A percentile compares a stretch with the other conserved stretches of the same genome.
phyloP scores from a whole-genome alignment of 1,140 invertebrate genomes.

The Agrypnia vestita region DNA sequence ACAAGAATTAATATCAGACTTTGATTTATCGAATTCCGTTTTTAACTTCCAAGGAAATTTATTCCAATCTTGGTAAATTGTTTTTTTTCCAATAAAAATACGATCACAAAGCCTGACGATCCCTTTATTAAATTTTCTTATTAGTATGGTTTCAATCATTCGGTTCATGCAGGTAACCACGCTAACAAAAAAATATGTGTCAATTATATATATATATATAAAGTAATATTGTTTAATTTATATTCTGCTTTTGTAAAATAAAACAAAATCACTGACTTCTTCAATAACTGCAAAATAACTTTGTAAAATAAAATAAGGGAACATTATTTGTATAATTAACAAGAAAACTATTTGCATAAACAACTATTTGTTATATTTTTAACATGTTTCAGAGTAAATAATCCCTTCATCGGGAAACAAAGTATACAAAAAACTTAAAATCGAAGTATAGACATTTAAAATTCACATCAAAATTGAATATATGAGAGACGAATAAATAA shows the following conservation, averaged over 20 bases:
- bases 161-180: background rate
- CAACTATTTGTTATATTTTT: too few species aligned
- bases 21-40: slow-evolving; percentile 14
- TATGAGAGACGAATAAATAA: too few species aligned
- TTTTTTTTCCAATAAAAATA: slow-evolving; percentile 39
- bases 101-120: slow-evolving; percentile 18
- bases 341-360: too few species aligned
- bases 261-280: too few species aligned
- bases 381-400: too few species aligned
- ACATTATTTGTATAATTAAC: too few species aligned
- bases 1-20: slow-evolving; percentile 10
- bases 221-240: background rate
- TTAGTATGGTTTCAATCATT: slow-evolving; percentile 30
- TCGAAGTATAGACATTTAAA: too few species aligned
- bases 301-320: background rate
- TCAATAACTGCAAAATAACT: too few species aligned
- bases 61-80: slow-evolving; percentile 35
- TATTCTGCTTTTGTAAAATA: background rate
- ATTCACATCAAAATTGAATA: too few species aligned
- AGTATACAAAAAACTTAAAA: too few species aligned
- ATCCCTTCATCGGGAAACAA: too few species aligned
- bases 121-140: slow-evolving; percentile 46
- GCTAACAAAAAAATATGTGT: background rate
- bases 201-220: too few species aligned
- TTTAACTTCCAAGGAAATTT: slow-evolving; percentile 5